phyloP scores from a whole-genome alignment of 1,140 invertebrate species.

The Drosophila auraria region DNA sequence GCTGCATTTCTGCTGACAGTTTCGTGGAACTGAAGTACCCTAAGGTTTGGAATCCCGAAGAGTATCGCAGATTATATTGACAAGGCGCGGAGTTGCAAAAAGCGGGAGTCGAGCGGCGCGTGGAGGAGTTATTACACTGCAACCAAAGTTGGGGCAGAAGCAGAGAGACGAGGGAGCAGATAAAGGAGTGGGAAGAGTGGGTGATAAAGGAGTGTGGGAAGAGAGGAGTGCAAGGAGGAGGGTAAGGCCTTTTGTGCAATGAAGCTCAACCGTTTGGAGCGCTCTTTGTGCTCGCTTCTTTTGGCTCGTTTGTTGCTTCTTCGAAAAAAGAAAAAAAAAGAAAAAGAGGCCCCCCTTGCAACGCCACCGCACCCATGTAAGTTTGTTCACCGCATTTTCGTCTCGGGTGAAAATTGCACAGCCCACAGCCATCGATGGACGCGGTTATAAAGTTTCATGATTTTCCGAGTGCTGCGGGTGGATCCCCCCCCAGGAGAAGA shows the following conservation, averaged over 20 bases:
- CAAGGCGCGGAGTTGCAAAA: constrained; percentile 26
- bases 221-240: background rate
- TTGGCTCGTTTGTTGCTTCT: constrained; percentile 25
- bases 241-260: constrained; percentile 72
- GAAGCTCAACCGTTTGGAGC: constrained; percentile 58
- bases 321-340: background rate
- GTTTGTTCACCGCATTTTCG: constrained; percentile 17
- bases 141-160: constrained; percentile 20
- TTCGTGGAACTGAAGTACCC: background rate
- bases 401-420: constrained; percentile 35
- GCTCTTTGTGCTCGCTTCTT: constrained; percentile 22
- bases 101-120: background rate
- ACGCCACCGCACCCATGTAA: constrained; percentile 17
- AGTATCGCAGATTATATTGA: constrained; percentile 59
- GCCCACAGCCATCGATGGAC: constrained; percentile 38
- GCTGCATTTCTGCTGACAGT: no score
- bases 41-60: background rate
- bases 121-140: constrained; percentile 29
- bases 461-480: constrained; percentile 17
- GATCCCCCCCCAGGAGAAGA: background rate
- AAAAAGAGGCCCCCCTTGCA: background rate
- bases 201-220: background rate
- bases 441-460: constrained; percentile 45
- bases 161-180: background rate
- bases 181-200: background rate